These are phyloP conservation scores for Ceyx cyanopectus DNA, from an alignment of 2,113 vertebrate species.

Conservation along the genomic window DNA sequence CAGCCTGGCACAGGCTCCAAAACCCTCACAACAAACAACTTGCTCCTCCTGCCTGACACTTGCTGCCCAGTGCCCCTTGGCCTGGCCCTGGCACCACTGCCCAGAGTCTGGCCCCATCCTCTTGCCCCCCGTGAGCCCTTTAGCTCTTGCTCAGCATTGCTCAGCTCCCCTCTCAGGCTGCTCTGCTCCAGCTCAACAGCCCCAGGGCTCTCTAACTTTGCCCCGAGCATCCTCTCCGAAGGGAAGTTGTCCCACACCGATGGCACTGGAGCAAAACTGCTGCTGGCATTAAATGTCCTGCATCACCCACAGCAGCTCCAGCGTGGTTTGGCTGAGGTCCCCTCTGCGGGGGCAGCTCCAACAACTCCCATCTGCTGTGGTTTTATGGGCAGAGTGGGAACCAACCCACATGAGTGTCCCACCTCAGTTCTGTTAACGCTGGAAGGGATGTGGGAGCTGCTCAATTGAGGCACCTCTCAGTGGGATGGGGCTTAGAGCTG, in stretches of 20 bases:
- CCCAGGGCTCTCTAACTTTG: neutral
- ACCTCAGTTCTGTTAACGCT: neutral
- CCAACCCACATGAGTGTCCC: neutral
- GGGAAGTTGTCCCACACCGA: neutral
- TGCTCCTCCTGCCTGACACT: no score
- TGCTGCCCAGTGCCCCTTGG: no score
- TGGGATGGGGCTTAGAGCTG: neutral
- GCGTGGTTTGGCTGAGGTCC: neutral
- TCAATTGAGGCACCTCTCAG: accelerated
- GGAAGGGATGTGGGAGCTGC: neutral
- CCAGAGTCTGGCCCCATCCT: no score
- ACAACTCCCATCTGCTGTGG: neutral
- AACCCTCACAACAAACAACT: no score
- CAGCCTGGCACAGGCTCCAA: neutral
- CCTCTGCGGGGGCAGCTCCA: neutral
- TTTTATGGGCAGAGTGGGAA: neutral
- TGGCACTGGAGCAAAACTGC: neutral
- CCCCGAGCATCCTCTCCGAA: neutral
- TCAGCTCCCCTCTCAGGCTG: neutral
- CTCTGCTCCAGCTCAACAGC: no score
- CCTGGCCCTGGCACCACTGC: no score
- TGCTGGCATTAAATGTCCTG: neutral
- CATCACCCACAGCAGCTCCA: neutral
- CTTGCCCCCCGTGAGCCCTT: no score
- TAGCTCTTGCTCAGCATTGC: no score